These are phyloP conservation scores for Pandemis corylana DNA, from an alignment of 2,888 invertebrate species.

Conservation along the genomic window DNA sequence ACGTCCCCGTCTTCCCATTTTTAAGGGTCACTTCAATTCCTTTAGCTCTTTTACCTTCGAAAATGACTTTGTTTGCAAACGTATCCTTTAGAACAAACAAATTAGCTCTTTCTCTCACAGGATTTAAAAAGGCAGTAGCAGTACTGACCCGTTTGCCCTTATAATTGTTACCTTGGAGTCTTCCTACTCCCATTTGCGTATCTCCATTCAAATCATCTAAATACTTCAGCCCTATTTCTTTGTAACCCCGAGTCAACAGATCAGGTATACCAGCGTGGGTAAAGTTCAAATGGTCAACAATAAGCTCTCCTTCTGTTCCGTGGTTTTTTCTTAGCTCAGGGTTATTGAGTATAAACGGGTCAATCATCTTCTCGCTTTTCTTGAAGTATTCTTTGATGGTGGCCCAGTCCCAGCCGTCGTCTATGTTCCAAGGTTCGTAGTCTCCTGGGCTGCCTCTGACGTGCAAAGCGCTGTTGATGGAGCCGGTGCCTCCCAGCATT, in stretches of 20 bases:
- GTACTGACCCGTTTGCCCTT: constrained; percentile 84
- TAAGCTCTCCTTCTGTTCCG: constrained; percentile 79
- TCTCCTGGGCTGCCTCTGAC: constrained; percentile 73
- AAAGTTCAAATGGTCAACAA: constrained; percentile 78
- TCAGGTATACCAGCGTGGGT: constrained; percentile 68
- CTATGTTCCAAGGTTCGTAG: constrained; percentile 69
- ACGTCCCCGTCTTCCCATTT: constrained; percentile 57
- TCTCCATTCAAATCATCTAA: constrained; percentile 73
- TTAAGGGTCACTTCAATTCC: constrained; percentile 62
- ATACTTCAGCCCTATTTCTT: constrained; percentile 79
- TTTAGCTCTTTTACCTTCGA: constrained; percentile 58
- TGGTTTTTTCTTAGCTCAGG: constrained; percentile 68
- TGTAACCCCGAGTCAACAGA: constrained; percentile 70
- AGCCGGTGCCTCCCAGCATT: constrained; percentile 74
- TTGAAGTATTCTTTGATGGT: constrained; percentile 70
- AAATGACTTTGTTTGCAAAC: constrained; percentile 57
- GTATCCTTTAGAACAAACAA: constrained; percentile 69
- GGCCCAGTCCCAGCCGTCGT: constrained; percentile 77
- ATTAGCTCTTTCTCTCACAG: constrained; percentile 64
- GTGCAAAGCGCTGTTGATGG: constrained; percentile 74
- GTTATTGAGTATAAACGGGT: constrained; percentile 70
- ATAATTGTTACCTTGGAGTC: constrained; percentile 78
- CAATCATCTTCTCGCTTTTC: constrained; percentile 74
- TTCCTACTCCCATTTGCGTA: constrained; percentile 83
- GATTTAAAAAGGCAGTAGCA: constrained; percentile 78